Conservation (phyloP, 2,113 vertebrate genomes). For the Cavia aperea region DNA sequence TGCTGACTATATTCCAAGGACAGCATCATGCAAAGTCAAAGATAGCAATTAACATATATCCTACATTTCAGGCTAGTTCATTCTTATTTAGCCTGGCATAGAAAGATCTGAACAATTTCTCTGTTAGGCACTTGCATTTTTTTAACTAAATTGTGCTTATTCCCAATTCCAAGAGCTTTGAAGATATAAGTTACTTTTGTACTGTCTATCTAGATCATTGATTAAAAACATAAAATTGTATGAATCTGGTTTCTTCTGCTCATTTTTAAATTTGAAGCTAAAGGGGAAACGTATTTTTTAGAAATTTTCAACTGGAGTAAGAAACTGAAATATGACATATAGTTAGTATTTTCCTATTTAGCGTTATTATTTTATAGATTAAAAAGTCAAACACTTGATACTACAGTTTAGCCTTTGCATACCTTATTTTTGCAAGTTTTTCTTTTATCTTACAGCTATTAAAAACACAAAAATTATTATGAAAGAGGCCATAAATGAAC, state of each 20-base stretch:
- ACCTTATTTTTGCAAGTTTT: not conserved
- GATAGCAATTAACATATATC: not conserved
- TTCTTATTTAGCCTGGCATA: not conserved
- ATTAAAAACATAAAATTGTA: conserved; percentile 3
- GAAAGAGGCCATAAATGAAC: not conserved
- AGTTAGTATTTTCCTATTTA: conserved; percentile 24
- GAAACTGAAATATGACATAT: not conserved
- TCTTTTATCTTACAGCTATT: not conserved
- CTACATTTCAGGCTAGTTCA: not conserved
- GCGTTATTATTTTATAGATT: not conserved
- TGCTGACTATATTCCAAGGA: conserved; percentile 14
- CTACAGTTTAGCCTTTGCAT: not conserved
- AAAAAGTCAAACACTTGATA: not conserved
- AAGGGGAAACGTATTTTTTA: not conserved
- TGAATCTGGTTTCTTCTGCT: conserved; percentile 12
- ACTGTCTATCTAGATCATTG: conserved; percentile 1
- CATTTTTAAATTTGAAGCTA: conserved; percentile 38
- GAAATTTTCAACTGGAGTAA: not conserved
- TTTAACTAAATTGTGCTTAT: conserved; percentile 16
- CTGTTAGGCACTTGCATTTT: not conserved
- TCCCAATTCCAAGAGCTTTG: not conserved
- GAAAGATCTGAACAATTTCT: not conserved
- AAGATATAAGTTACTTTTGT: conserved; percentile 8
- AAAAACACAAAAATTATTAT: conserved; percentile 27
- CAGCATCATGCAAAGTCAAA: conserved; percentile 24